Conservation (phyloP, 2,888 invertebrate species). For the Parnassius mnemosyne region DNA sequence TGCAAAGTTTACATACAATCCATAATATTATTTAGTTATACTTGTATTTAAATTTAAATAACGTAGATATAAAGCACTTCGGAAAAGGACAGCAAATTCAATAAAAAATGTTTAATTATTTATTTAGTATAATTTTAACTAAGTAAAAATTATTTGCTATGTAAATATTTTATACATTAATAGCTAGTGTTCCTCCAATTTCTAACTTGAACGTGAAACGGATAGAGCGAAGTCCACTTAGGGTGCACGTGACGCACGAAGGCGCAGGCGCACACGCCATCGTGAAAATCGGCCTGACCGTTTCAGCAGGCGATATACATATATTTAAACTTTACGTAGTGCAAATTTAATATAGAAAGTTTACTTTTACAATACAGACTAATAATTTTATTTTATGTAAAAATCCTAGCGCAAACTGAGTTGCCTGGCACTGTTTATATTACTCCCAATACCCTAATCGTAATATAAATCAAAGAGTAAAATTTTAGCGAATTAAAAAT, state of each 20-base stretch:
- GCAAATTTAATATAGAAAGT: conserved; percentile 77
- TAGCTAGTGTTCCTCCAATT: conserved; percentile 75
- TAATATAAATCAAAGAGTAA: conserved; percentile 79
- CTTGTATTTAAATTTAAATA: conserved; percentile 79
- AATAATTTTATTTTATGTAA: conserved; percentile 78
- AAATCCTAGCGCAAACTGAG: conserved; percentile 77
- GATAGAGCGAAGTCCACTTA: conserved; percentile 41
- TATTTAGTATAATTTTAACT: conserved; percentile 78
- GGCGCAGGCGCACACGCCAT: conserved; percentile 20
- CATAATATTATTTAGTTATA: conserved; percentile 72
- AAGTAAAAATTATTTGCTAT: conserved; percentile 80
- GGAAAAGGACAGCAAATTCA: conserved; percentile 82
- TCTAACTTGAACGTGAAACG: conserved; percentile 67
- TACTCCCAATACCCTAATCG: conserved; percentile 73
- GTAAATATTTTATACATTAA: conserved; percentile 80
- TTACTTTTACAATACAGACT: conserved; percentile 76
- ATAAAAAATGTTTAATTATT: conserved; percentile 79
- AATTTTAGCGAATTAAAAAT: conserved; percentile 80
- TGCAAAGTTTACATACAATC: conserved; percentile 76
- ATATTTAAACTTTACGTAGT: conserved; percentile 68
- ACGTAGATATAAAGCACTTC: conserved; percentile 81
- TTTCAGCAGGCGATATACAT: conserved; percentile 59
- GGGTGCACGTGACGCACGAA: background rate
- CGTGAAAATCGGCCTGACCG: conserved; percentile 34
- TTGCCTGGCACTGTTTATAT: conserved; percentile 76